Base-by-base conservation (phyloP, 2,113 vertebrate genomes). In the Oceanodroma tethys region DNA sequence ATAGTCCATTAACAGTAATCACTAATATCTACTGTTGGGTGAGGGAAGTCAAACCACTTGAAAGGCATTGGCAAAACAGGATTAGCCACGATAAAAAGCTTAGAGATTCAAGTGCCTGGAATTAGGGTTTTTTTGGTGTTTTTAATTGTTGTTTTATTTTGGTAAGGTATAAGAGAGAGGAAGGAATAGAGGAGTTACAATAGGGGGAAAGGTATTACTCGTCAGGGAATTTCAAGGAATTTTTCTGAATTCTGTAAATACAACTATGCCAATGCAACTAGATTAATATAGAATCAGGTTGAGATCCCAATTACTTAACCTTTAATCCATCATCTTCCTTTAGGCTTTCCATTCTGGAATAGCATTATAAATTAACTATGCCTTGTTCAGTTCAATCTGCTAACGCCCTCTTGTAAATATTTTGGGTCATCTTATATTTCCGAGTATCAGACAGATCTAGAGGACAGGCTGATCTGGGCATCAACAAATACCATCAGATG, bases 1-100 rank as follows among this genome's bases (percentile, higher is more conserved):
- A 87, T 1, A 72, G 52, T 52, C 68, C 76, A 75, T 86, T 84
- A 91, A 59, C 56, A 48, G 53, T 68, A 87, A 91, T 93, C 34
- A 47, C 50, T 38, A 88, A 48, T 59, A 78, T 59, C 59, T 62
- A 38, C 40, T 42, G 23, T 11, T 80, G 55, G 26, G 2, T 1
- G 1, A 29, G 29, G 66, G n/a, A 58, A 42, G 18, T 62, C 83
- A 80, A 95, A 87, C 66, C 70, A 79, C 45, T 89, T 80, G 48
- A 82, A 81, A 85, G 45, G 62, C 91, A 94, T 42, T 88, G 95
- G 59, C 66, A 85, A 94, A 96, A 96, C 70, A 91, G 81, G 93
- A 97, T 97, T 95, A 97, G 59, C 73, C 74, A 66, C 20, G 30
- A 78, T 96, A 95, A 95, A 97, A 97, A 95, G 95, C 91, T 97